Base-by-base conservation (phyloP, 2,113 vertebrate species). In the Chauna torquata region DNA sequence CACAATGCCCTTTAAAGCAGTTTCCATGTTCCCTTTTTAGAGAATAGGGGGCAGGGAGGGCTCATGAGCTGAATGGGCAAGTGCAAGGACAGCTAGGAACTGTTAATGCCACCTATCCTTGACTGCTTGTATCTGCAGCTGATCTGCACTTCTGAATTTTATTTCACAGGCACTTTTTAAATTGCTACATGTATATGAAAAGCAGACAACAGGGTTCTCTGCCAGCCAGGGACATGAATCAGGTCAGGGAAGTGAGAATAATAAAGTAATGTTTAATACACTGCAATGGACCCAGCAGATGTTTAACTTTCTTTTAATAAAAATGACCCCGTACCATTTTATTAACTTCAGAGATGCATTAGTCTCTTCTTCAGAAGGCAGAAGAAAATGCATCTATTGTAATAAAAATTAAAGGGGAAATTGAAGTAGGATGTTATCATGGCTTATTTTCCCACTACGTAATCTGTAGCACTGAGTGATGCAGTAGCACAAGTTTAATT, bases 341-440 rank as follows among this genome's bases (percentile, higher is more conserved):
- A 96, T 96, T 81, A 90, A 89, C 85, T 91, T 75, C 3, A 9
- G 93, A 79, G 89, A 86, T 66, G 65, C 30, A n/a, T 64, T 68
- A 61, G 76, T 54, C 49, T 61, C 65, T 50, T 81, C 89, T 89
- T 78, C 23, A 84, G 86, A 69, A 96, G 22, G 66, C n/a, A 68
- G 76, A 50, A 69, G 74, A 96, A 92, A 81, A 80, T 54, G 22
- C 52, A 50, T 61, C 75, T 44, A 79, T 70, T 78, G 75, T 90
- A 84, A 8, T 52, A 69, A 75, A 96, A 93, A 75, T 83, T 42
- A 72, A 58, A 89, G 75, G 96, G 92, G 92, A 92, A 91, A 94
- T 94, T 74, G 66, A 40, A 88, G 69, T 77, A 38, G 23, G 92
- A 54, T 74, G 17, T 28, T 94, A 84, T 80, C 71, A 0, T 17